Evolutionary conservation across 1,140 invertebrate species (phyloP), one percentile per base, ranked within the genome.

Genomic region (Drosophila lacteicornis): DNA sequence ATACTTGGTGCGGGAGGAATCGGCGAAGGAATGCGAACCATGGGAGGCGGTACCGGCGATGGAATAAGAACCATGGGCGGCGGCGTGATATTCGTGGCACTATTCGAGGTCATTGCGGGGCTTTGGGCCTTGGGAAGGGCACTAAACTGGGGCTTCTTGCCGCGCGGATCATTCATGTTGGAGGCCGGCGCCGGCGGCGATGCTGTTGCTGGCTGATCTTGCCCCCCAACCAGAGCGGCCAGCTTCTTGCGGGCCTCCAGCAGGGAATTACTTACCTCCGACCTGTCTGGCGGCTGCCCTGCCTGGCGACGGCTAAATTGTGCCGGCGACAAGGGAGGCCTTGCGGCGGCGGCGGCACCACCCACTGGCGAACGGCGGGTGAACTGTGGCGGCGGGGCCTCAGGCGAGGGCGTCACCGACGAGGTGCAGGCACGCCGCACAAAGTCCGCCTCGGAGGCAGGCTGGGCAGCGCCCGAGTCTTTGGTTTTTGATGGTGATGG

Each of bases 211-310:
- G 36, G 4, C 3, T 30, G 22, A 58, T 25, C 27, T 30, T 6
- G 7, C 25, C 50, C 3, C 63, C 42, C 17, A 88, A 27, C 42
- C 15, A 88, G 22, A 0, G 73, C 81, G 3, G 80, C 85, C 15
- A 87, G 42, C 27, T 87, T 87, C 19, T 83, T 87, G 33, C 84
- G 84, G 3, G 85, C 84, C 62, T 87, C 84, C 51, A 68, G 49
- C 15, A 88, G 55, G 5, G 67, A 56, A 12, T 22, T 49, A 11
- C 12, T 15, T 4, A 4, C 45, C 11, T 25, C 22, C 2, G 27
- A 0, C 27, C 5, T 7, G 22, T 25, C 22, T 30, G 5, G 6
- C 45, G 33, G 25, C 45, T 25, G 3, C 27, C 27, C 27, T 30
- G 2, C 22, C 22, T 30, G 4, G 0, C 45, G 33, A 17, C 45